Percentiles rank a stretch among this genome's conserved stretches.
Evolutionary conservation across 2,888 invertebrate species (phyloP).

Genomic region (Drosophila crucigera): DNA sequence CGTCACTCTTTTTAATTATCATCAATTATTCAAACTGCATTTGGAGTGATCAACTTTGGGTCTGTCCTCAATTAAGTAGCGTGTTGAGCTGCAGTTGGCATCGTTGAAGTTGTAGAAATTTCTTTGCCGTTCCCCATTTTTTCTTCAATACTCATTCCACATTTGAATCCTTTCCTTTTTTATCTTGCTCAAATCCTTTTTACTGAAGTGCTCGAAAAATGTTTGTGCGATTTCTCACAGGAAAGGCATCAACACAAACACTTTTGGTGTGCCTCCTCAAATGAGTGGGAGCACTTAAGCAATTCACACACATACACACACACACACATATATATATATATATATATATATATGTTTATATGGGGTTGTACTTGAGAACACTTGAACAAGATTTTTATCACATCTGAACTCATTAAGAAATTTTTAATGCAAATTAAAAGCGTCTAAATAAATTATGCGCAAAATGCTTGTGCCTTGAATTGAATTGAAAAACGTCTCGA

Average conservation of each 20-base stretch:
- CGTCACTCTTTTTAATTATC: conserved; percentile 82
- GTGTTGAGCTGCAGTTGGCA: conserved; percentile 46
- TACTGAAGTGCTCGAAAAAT: conserved; percentile 63
- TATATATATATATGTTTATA: not conserved
- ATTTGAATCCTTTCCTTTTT: not conserved
- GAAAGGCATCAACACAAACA: conserved; percentile 85
- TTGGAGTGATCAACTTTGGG: conserved; percentile 85
- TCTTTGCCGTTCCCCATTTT: conserved; percentile 1
- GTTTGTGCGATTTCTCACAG: conserved; percentile 84
- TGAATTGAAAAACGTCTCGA: conserved; percentile 15
- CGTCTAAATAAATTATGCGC: conserved; percentile 74
- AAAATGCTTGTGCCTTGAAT: conserved; percentile 56
- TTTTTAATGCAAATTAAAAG: conserved; percentile 77
- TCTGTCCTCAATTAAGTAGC: conserved; percentile 71
- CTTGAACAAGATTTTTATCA: conserved; percentile 68
- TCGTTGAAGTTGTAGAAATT: conserved; percentile 8
- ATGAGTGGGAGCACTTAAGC: conserved; percentile 57
- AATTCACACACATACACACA: conserved; percentile 38
- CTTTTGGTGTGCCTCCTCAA: conserved; percentile 70
- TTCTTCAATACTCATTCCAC: conserved; percentile 5
- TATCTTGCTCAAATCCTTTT: conserved; percentile 28
- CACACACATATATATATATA: conserved; percentile 5
- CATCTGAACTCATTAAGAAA: conserved; percentile 73
- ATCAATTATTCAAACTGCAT: conserved; percentile 85
- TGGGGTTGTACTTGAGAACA: conserved; percentile 42